Evolutionary conservation across 2,888 invertebrate species (phyloP), one percentile per base, ranked within the genome.

Genomic region (Petrophora chlorosata): DNA sequence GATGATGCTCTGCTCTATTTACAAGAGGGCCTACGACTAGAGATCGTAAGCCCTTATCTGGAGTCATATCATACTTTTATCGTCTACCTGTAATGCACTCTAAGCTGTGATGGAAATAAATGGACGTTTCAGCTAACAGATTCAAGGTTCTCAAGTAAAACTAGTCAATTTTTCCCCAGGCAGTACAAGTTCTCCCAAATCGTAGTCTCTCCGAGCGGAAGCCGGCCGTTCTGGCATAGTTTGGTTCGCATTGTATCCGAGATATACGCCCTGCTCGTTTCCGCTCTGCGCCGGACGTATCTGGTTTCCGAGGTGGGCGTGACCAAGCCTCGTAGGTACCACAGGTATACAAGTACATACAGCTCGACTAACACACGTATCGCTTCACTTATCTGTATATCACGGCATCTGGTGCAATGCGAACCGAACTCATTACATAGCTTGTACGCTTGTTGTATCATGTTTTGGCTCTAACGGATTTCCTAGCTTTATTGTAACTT

Each of bases 101-200:
- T n/a, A n/a, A n/a, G n/a, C n/a, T n/a, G n/a, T n/a, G n/a, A n/a
- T n/a, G n/a, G n/a, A n/a, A n/a, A n/a, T n/a, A n/a, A n/a, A n/a
- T n/a, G n/a, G n/a, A n/a, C n/a, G n/a, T n/a, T n/a, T n/a, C n/a
- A n/a, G n/a, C n/a, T n/a, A n/a, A n/a, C n/a, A n/a, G n/a, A n/a
- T n/a, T n/a, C n/a, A 29, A 29, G 29, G 14, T n/a, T 29, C 29
- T n/a, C 15, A 2, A 29, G 5, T 5, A 10, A 16, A 30, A 30
- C 9, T 16, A 7, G 3, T 42, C n/a, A n/a, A n/a, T 42, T 47
- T 72, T 76, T 72, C 59, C 71, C 58, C 85, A 87, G 85, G 78
- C 60, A 67, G 56, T 85, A 76, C 86, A 83, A 84, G 80, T 85
- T 84, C 75, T 63, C 73, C 42, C 87, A 87, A 72, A 69, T 86